Percentiles rank a stretch among this genome's conserved stretches.
These are phyloP conservation scores for Eubasilissa splendida DNA, from an alignment of 2,888 invertebrate species.

Conservation along the genomic window DNA sequence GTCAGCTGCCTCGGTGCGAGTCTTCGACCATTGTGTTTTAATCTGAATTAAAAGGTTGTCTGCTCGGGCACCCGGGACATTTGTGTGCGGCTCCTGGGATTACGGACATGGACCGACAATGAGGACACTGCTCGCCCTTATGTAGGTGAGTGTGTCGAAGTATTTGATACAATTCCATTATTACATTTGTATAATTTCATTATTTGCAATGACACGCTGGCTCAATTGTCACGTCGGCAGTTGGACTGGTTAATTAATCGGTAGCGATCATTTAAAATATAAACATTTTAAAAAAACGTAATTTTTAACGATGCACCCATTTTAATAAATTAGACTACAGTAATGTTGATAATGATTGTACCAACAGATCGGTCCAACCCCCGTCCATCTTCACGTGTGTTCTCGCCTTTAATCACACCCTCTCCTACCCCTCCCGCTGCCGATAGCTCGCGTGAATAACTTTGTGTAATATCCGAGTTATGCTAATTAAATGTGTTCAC, in stretches of 20 bases:
- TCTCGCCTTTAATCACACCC: too few species aligned
- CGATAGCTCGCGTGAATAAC: too few species aligned
- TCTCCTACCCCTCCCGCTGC: too few species aligned
- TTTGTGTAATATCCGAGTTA: too few species aligned
- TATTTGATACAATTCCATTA: not conserved
- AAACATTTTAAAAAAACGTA: not conserved
- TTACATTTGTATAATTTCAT: not conserved
- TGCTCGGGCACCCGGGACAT: not conserved
- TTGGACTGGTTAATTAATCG: not conserved
- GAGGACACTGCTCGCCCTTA: not conserved
- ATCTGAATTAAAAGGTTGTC: not conserved
- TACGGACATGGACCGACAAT: not conserved
- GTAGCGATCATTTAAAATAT: not conserved
- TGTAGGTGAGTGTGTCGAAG: slow-evolving; percentile 17
- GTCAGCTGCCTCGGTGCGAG: not conserved
- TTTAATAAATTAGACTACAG: too few species aligned
- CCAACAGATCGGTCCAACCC: too few species aligned
- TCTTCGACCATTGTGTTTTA: not conserved
- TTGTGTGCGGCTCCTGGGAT: not conserved
- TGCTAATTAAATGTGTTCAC: too few species aligned
- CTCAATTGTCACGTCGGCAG: not conserved
- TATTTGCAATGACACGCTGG: not conserved
- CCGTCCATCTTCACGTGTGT: too few species aligned
- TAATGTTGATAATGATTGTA: too few species aligned
- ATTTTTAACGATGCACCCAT: not conserved